Evolutionary conservation across 2,113 vertebrate genomes (phyloP), one percentile per base, ranked within the genome.

Genomic region (Tringa solitaria): DNA sequence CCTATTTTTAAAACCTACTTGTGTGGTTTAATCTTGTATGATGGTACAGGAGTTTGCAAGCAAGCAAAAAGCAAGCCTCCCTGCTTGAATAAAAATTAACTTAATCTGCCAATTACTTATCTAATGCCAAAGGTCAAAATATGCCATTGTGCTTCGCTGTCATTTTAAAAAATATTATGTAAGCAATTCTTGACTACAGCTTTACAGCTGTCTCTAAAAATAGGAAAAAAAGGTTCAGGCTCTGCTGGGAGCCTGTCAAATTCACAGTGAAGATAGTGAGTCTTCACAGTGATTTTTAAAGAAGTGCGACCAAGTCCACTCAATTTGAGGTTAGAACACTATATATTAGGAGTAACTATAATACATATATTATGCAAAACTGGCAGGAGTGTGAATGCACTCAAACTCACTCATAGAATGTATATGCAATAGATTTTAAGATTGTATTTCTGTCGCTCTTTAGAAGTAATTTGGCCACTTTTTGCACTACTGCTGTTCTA

Each of bases 31-130:
- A 93, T 84, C 87, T 60, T 69, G 79, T 51, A 10, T 33, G 78
- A 53, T 74, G 94, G 81, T 91, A 86, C 83, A 94, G 93, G 63
- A 95, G 95, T 87, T 95, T 77, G 67, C 24, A 63, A 87, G 84
- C 84, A 91, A 91, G 89, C 79, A 87, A 93, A 93, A 94, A 83
- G 50, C 78, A 87, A 79, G 37, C 64, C 56, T 72, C 81, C 77
- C 60, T 89, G 43, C 75, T 32, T 97, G 93, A 97, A 97, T 97
- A 97, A 97, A 97, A 95, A 97, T 97, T 97, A 97, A 97, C 97
- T 94, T 93, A 81, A 90, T 60, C 89, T 96, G 92, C 69, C 96
- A 97, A 97, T 97, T 96, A 97, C 90, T 97, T 95, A 87, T 97
- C 95, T 92, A 76, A 90, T 21, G 61, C 75, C 90, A 97, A 97